phyloP scores from a whole-genome alignment of 92 coral and sea anemone species.

The Zoanthus sociatus region DNA sequence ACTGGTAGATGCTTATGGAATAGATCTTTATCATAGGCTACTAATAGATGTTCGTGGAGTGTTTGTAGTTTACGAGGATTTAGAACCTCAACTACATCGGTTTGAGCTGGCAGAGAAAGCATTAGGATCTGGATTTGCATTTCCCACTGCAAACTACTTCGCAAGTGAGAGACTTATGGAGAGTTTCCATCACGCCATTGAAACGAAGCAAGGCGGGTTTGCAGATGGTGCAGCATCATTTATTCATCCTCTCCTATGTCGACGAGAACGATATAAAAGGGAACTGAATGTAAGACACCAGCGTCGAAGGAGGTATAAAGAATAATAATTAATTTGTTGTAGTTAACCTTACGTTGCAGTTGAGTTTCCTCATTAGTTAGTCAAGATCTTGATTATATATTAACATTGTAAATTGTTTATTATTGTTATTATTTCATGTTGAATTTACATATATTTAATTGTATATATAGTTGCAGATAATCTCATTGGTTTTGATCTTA shows the following conservation, averaged over 20 bases:
- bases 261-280: too few species aligned
- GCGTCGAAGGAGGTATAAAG: too few species aligned
- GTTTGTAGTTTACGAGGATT: background rate
- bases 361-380: too few species aligned
- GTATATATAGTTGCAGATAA: too few species aligned
- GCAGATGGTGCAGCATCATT: conserved; percentile 4
- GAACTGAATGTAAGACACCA: too few species aligned
- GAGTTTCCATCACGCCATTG: conserved; percentile 30
- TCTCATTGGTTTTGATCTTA: too few species aligned
- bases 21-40: conserved; percentile 28
- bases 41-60: conserved; percentile 27
- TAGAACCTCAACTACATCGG: conserved; percentile 8
- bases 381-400: too few species aligned
- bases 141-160: conserved; percentile 45
- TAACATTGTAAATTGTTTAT: too few species aligned
- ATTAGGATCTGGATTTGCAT: conserved; percentile 42
- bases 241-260: conserved; percentile 15
- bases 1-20: conserved; percentile 37
- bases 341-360: too few species aligned
- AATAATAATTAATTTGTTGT: too few species aligned
- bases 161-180: background rate
- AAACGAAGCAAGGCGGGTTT: conserved; percentile 42
- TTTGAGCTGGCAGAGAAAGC: conserved; percentile 31
- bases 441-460: too few species aligned
- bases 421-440: too few species aligned